phyloP scores from a whole-genome alignment of 2,113 vertebrate genomes.

The Columba livia region DNA sequence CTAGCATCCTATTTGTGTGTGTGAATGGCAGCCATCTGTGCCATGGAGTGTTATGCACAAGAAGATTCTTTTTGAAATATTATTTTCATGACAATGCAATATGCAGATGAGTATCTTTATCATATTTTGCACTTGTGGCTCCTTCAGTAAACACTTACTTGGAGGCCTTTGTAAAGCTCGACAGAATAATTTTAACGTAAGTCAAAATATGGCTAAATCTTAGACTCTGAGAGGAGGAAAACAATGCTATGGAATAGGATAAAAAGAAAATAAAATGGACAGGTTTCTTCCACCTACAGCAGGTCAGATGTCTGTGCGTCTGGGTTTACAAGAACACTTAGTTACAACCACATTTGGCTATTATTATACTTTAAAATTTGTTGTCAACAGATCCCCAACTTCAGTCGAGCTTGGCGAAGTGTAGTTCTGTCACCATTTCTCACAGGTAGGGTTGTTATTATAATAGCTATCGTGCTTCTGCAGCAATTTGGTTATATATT shows the following conservation, averaged over 20 bases:
- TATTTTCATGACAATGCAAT: neutral
- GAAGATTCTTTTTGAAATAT: neutral
- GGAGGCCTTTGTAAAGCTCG: neutral
- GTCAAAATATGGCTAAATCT: neutral
- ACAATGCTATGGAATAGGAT: neutral
- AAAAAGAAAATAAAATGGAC: neutral
- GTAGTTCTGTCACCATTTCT: conserved; percentile 87
- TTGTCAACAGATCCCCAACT: conserved; percentile 73
- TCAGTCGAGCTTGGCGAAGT: conserved; percentile 83
- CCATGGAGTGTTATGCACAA: neutral
- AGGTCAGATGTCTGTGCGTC: neutral
- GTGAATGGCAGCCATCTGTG: neutral
- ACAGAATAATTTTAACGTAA: neutral
- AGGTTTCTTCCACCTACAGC: neutral
- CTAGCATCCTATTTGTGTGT: neutral
- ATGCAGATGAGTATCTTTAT: neutral
- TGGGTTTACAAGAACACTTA: neutral
- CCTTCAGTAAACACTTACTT: neutral
- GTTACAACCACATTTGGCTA: neutral
- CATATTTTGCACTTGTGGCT: neutral
- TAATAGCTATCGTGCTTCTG: neutral
- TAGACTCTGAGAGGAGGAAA: neutral
- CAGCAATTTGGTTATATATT: neutral
- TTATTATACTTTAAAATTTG: neutral
- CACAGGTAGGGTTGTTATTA: conserved; percentile 75